Evolutionary conservation across 1,140 invertebrate genomes (phyloP).

Genomic region (Notospermus geniculatus): DNA sequence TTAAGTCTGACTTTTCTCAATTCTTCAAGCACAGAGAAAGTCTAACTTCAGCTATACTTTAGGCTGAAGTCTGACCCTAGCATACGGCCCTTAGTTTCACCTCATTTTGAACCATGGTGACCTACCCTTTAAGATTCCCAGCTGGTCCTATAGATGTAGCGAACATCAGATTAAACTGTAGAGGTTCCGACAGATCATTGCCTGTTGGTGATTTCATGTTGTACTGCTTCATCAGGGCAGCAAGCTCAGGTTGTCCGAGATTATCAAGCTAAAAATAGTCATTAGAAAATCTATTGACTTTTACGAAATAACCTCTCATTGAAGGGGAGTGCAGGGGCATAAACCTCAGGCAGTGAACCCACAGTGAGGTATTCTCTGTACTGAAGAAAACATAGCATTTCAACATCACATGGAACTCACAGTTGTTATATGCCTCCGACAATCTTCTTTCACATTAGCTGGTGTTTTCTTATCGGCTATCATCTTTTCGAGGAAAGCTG

Average conservation of each 20-base stretch:
- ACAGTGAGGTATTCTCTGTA: too few species aligned
- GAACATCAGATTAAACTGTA: constrained; percentile 99
- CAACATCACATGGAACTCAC: constrained; percentile 32
- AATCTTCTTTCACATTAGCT: constrained; percentile 63
- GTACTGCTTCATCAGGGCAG: constrained; percentile 76
- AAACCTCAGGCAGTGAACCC: too few species aligned
- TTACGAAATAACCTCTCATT: too few species aligned
- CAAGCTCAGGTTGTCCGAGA: constrained; percentile 86
- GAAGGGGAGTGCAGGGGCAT: too few species aligned
- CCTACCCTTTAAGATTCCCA: constrained; percentile 82
- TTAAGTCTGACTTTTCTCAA: too few species aligned
- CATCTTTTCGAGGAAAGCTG: constrained; percentile 85
- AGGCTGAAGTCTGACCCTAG: too few species aligned
- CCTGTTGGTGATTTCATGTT: constrained; percentile 94
- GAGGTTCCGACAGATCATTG: constrained; percentile 90
- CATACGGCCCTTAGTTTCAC: too few species aligned
- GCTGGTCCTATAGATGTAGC: constrained; percentile 94
- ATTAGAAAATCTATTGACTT: too few species aligned
- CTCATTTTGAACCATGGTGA: too few species aligned
- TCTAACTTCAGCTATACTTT: too few species aligned
- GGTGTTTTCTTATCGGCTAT: constrained; percentile 79
- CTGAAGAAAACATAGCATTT: not conserved
- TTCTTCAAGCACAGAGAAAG: too few species aligned
- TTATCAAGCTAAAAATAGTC: constrained; percentile 72
- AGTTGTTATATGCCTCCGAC: constrained; percentile 43